These are phyloP conservation scores for silkworm (Bombyx mori) DNA, from an alignment of 1,140 invertebrate genomes.

Conservation along the genomic window ASM3026992v2 NC_085108.1:7535001-7535500, in stretches of 20 bases:
- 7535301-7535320: conserved; percentile 18
- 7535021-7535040: neutral
- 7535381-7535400: no score
- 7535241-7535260: conserved; percentile 70
- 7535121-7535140: conserved; percentile 13
- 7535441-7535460: conserved; percentile 1
- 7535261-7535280: conserved; percentile 37
- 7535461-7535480: neutral
- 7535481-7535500: neutral
- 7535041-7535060: no score
- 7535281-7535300: conserved; percentile 35
- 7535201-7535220: conserved; percentile 53
- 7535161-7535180: conserved; percentile 65
- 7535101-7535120: neutral
- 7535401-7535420: neutral
- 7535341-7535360: conserved; percentile 39
- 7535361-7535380: conserved; percentile 6
- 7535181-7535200: conserved; percentile 74
- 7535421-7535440: neutral
- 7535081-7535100: conserved; percentile 3
- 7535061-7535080: neutral
- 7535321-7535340: conserved; percentile 22
- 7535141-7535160: conserved; percentile 23
- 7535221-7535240: conserved; percentile 67
- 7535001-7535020: conserved; percentile 1